Percentiles rank a stretch among this genome's conserved stretches.
Conservation (phyloP, 2,113 vertebrate genomes). For the Eurystomus gularis region DNA sequence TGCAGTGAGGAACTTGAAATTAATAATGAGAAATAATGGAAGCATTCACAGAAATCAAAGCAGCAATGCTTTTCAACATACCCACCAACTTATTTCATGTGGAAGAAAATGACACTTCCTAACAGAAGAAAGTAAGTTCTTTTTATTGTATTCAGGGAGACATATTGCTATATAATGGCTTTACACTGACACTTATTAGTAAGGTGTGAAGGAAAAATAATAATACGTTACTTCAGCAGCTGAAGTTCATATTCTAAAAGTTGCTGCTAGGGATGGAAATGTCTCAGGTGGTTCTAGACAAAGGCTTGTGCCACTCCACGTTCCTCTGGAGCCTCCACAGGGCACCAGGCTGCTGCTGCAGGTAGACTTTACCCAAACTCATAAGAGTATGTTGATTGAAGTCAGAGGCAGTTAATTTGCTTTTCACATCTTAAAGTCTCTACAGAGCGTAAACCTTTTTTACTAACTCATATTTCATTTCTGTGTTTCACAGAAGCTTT, state of each 20-base stretch:
- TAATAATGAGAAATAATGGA: conserved; percentile 65
- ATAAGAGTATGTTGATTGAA: conserved; percentile 17
- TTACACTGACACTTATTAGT: background rate
- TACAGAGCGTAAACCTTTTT: background rate
- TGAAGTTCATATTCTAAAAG: conserved; percentile 28
- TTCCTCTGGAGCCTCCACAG: background rate
- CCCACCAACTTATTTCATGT: conserved; percentile 51
- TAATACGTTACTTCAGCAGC: background rate
- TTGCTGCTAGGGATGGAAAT: background rate
- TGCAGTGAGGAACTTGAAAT: conserved; percentile 37
- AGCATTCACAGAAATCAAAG: conserved; percentile 56
- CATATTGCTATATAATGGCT: background rate
- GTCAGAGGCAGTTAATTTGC: conserved; percentile 20
- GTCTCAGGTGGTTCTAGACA: background rate
- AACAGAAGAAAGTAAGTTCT: background rate
- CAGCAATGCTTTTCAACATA: conserved; percentile 54
- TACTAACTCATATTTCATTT: conserved; percentile 56
- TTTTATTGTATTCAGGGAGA: background rate
- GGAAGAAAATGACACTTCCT: conserved; percentile 42
- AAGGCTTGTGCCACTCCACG: rapidly evolving
- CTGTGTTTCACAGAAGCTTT: conserved; percentile 58
- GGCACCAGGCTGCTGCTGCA: background rate
- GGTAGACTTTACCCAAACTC: background rate
- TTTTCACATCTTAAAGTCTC: conserved; percentile 49
- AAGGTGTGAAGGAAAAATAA: background rate